These are phyloP conservation scores for Champsocephalus esox DNA, from an alignment of 2,797 vertebrate species.

Conservation along the genomic window DNA sequence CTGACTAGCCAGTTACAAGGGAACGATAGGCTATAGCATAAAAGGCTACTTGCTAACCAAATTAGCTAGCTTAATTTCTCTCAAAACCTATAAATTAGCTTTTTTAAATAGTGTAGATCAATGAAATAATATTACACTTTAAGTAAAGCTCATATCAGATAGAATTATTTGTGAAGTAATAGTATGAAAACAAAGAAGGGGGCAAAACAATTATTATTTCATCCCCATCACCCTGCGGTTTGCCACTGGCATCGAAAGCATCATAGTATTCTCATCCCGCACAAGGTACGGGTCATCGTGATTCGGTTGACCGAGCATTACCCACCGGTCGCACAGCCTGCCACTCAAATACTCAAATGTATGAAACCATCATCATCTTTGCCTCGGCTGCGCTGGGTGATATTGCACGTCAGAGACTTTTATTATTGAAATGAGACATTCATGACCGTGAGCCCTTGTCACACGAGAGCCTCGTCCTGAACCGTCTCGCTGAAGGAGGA, in stretches of 20 bases:
- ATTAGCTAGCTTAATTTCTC: background rate
- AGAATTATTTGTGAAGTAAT: background rate
- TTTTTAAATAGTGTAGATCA: background rate
- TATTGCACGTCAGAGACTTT: constrained; percentile 71
- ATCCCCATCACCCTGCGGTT: constrained; percentile 1
- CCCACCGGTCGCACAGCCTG: constrained; percentile 59
- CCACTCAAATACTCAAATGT: constrained; percentile 71
- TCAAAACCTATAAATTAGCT: background rate
- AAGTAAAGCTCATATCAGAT: background rate
- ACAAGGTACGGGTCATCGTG: constrained; percentile 33
- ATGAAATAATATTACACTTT: background rate
- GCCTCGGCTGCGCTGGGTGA: constrained; percentile 29
- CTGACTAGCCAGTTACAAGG: no score
- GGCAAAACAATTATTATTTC: background rate
- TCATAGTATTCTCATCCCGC: constrained; percentile 70
- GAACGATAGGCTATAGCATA: background rate
- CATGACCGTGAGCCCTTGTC: constrained; percentile 51
- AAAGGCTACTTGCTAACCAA: background rate
- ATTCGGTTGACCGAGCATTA: constrained; percentile 54
- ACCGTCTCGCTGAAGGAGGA: constrained; percentile 42
- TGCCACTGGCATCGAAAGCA: constrained; percentile 69
- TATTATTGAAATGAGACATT: constrained; percentile 83
- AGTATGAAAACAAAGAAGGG: background rate
- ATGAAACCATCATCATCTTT: constrained; percentile 56
- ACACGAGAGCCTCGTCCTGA: constrained; percentile 45